Percentiles rank a stretch among this genome's conserved stretches.
phyloP scores from a whole-genome alignment of 1,140 invertebrate genomes.

The Drosophila ficusphila region DNA sequence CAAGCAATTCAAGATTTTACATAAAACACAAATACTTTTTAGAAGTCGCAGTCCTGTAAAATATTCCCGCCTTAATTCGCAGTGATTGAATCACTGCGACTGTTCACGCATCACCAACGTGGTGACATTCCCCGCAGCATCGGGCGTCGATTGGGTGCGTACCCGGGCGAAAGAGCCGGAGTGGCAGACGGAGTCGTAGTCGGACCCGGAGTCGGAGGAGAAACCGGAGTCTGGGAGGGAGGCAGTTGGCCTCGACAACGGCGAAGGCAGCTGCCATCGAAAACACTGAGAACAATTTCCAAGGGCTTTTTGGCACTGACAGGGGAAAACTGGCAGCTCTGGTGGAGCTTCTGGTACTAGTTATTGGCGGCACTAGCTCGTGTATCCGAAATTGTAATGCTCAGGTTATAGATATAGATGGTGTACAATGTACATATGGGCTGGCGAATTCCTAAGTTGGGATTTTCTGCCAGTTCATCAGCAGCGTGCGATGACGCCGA shows the following conservation, averaged over 20 bases:
- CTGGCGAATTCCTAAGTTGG: too few species aligned
- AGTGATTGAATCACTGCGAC: conserved; percentile 57
- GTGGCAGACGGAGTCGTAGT: neutral
- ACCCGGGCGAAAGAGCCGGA: conserved; percentile 1
- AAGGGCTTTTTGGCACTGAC: too few species aligned
- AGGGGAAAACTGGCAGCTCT: too few species aligned
- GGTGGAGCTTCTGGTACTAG: too few species aligned
- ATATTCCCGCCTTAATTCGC: conserved; percentile 9
- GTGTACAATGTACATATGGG: too few species aligned
- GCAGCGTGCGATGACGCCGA: conserved; percentile 45
- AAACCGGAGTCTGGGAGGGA: conserved; percentile 7
- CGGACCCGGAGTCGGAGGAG: neutral
- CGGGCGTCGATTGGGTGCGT: conserved; percentile 43
- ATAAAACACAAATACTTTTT: too few species aligned
- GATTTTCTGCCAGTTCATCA: conserved; percentile 9
- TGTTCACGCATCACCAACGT: conserved; percentile 53
- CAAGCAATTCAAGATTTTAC: too few species aligned
- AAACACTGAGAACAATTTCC: conserved; percentile 13
- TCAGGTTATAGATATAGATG: too few species aligned
- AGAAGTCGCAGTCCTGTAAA: conserved; percentile 2
- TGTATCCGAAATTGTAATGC: too few species aligned
- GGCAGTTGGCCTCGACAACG: conserved; percentile 38
- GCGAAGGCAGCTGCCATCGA: conserved; percentile 15
- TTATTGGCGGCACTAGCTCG: too few species aligned
- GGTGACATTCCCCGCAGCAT: conserved; percentile 54